Evolutionary conservation across 2,113 vertebrate genomes (phyloP).

Genomic region (Carassius carassius): DNA sequence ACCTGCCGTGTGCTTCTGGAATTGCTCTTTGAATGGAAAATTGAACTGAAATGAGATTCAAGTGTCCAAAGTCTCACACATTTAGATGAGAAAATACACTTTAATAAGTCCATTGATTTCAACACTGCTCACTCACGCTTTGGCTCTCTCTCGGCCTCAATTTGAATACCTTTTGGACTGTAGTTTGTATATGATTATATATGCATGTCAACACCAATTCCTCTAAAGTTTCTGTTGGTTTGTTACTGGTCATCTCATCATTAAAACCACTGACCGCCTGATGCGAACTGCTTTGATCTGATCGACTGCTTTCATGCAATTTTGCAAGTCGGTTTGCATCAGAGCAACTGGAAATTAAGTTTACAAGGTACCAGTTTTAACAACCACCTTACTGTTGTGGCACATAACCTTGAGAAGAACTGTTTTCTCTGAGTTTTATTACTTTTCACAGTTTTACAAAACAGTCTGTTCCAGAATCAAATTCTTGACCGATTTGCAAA

Average conservation of each 20-base stretch:
- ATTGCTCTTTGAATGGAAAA: conserved; percentile 20
- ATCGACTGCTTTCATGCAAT: background rate
- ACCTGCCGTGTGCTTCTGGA: background rate
- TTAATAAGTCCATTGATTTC: conserved; percentile 19
- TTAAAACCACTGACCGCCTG: background rate
- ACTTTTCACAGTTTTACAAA: background rate
- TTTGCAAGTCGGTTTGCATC: background rate
- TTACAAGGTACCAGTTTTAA: background rate
- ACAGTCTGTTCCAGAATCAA: background rate
- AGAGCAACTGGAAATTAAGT: background rate
- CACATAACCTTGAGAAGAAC: background rate
- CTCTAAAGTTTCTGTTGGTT: background rate
- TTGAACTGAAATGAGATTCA: background rate
- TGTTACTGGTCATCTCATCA: background rate
- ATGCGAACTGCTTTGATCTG: background rate
- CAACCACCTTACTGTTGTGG: background rate
- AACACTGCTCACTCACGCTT: background rate
- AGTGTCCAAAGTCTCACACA: conserved; percentile 12
- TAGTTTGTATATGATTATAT: background rate
- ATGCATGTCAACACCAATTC: background rate
- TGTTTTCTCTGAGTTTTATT: background rate
- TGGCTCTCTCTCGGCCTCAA: background rate
- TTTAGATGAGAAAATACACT: conserved; percentile 2
- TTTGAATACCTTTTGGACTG: background rate
- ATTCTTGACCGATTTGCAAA: background rate